Base-by-base conservation (phyloP, 1,140 invertebrate species). In the Berghia stephanieae region DNA sequence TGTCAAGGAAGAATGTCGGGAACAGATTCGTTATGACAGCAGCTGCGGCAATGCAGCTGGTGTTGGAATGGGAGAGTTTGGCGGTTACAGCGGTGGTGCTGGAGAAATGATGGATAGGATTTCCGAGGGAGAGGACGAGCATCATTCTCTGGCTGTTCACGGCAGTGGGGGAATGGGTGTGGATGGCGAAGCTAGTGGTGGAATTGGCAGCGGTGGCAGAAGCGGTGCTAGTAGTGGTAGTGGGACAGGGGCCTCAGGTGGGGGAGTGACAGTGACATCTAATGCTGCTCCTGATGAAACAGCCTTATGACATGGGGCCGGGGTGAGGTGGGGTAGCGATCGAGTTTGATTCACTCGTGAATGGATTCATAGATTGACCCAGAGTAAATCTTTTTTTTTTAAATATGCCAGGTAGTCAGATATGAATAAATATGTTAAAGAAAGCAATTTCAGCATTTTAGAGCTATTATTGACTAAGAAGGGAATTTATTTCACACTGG, bases 1-100 rank as follows among this genome's bases (percentile, higher is more conserved):
- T 73, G 86, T 94, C 4, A 91, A 91, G 67, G 93, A 94, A 31
- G 93, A 95, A 83, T 86, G 86, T 78, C 79, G 80, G 55, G 81
- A 89, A 43, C 87, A 89, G 79, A 86, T 85, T 43, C 79, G 79
- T 24, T 81, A 84, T 36, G 79, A 80, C 60, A 75, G 77, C 55
- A 68, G 75, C n/a, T n/a, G n/a, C n/a, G n/a, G n/a, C n/a, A n/a
- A n/a, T n/a, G n/a, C n/a, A n/a, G n/a, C n/a, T n/a, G n/a, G n/a
- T n/a, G n/a, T n/a, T n/a, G n/a, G n/a, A n/a, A n/a, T n/a, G n/a
- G n/a, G n/a, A n/a, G n/a, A n/a, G n/a, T n/a, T 70, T 74, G 10
- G 27, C 49, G 34, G 40, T 71, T 0, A 72, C 31, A n/a, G 60
- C 68, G 38, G 38, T 34, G 6, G 27, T 36, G 3, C 21, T 40